Base-by-base conservation (phyloP, 2,888 invertebrate genomes). In the Lydus trimaculatus region DNA sequence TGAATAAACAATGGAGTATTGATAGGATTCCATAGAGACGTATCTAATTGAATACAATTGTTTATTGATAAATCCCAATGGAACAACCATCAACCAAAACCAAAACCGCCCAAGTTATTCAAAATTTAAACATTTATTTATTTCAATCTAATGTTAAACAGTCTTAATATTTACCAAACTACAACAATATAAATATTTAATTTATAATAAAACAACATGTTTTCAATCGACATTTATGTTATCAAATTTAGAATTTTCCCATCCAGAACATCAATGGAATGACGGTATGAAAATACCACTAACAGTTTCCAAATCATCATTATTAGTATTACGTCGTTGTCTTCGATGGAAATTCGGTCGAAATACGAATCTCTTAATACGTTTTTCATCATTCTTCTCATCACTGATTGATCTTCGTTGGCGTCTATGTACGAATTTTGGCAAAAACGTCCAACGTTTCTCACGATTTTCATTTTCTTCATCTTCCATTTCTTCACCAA, bases 371-470 rank as follows among this genome's bases (percentile, higher is more conserved):
- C 28, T 28, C 4, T 28, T 28, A 4, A 28, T 28, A 23, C 60
- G 60, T n/a, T 60, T 60, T 15, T 33, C 60, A 6, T n/a, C n/a
- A 31, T 17, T n/a, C n/a, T n/a, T n/a, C n/a, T n/a, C 31, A 28
- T 31, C 13, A 60, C 5, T 31, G 4, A 66, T 2, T 6, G 66
- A 63, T 11, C 66, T 7, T 23, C 58, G 58, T 13, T 58, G 61
- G 17, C 66, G 20, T 20, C 52, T 25, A 11, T 20, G 43, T 5
- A 7, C 33, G 58, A 64, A 64, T 20, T 31, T 31, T 11, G 64
- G 64, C 9, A 64, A 9, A 11, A 64, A 64, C 3, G 58, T 13
- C 31, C 36, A 31, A n/a, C 64, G 52, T 58, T 33, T 64, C 36
- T 64, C 39, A 11, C 17, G 58, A 17, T 31, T n/a, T n/a, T n/a